Evolutionary conservation across 2,888 invertebrate species (phyloP).

Genomic region (Ophioninae sp.): DNA sequence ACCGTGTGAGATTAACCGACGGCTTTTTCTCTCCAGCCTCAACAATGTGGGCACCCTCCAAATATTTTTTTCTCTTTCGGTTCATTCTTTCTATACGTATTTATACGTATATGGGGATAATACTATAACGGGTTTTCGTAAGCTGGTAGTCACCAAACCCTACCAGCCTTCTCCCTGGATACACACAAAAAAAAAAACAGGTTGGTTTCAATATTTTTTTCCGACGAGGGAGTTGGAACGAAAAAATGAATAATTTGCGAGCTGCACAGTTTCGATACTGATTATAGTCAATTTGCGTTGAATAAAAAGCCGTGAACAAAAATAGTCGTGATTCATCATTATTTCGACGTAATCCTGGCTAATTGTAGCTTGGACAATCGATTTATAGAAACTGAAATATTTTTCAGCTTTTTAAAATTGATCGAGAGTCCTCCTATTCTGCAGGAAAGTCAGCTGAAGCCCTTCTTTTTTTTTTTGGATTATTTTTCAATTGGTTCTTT

Average conservation of each 20-base stretch:
- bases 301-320: no score
- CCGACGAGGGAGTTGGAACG: neutral
- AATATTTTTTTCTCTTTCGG: neutral
- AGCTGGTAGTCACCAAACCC: neutral
- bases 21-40: slow-evolving; percentile 24
- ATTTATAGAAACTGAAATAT: no score
- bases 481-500: no score
- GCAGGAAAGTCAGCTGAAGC: no score
- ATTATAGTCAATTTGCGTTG: no score
- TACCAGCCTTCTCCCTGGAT: no score
- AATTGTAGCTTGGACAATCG: no score
- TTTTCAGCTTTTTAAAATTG: no score
- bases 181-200: neutral
- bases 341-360: no score
- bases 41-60: slow-evolving; percentile 40
- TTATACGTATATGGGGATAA: neutral
- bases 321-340: no score
- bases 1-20: slow-evolving; percentile 47
- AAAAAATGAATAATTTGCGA: neutral
- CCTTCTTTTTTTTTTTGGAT: no score
- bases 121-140: neutral
- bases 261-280: neutral
- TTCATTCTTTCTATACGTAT: neutral
- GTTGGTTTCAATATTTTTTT: neutral
- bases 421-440: no score